A percentile compares a stretch with the other conserved stretches of the same genome.
phyloP scores from a whole-genome alignment of 1,140 invertebrate genomes.

The Episyrphus balteatus region DNA sequence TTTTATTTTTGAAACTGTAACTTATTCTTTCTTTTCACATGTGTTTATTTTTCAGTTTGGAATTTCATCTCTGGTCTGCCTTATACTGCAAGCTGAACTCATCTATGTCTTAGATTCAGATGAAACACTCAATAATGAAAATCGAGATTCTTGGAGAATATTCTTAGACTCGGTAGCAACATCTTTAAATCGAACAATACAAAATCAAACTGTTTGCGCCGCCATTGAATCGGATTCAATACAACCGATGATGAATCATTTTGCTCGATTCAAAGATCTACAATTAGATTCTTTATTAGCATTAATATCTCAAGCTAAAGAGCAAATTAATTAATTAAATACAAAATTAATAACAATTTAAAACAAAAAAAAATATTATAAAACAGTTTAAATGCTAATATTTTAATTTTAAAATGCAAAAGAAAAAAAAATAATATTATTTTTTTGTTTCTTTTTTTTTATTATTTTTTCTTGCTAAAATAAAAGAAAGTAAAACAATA shows the following conservation, averaged over 20 bases:
- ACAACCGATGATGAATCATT: conserved; percentile 32
- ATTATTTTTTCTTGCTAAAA: too few species aligned
- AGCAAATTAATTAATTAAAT: conserved; percentile 26
- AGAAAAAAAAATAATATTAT: too few species aligned
- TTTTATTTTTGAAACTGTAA: not conserved
- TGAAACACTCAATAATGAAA: conserved; percentile 14
- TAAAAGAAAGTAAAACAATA: too few species aligned
- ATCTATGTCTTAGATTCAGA: conserved; percentile 22
- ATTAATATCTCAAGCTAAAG: conserved; percentile 30
- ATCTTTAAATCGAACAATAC: conserved; percentile 29
- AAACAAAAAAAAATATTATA: not conserved
- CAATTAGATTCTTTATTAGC: conserved; percentile 33
- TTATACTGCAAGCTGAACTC: conserved; percentile 26
- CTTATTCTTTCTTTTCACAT: not conserved
- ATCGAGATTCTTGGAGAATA: conserved; percentile 23
- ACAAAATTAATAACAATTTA: not conserved
- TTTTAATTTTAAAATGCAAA: too few species aligned
- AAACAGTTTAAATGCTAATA: not conserved
- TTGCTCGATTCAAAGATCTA: conserved; percentile 31
- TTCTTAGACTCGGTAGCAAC: conserved; percentile 28
- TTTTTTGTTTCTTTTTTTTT: too few species aligned
- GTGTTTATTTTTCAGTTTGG: conserved; percentile 21
- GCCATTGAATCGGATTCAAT: conserved; percentile 35
- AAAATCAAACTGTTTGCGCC: conserved; percentile 32
- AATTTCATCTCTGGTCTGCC: conserved; percentile 27